Evolutionary conservation across 2,113 vertebrate species (phyloP).

Genomic region (Oreochromis tanganicae): DNA sequence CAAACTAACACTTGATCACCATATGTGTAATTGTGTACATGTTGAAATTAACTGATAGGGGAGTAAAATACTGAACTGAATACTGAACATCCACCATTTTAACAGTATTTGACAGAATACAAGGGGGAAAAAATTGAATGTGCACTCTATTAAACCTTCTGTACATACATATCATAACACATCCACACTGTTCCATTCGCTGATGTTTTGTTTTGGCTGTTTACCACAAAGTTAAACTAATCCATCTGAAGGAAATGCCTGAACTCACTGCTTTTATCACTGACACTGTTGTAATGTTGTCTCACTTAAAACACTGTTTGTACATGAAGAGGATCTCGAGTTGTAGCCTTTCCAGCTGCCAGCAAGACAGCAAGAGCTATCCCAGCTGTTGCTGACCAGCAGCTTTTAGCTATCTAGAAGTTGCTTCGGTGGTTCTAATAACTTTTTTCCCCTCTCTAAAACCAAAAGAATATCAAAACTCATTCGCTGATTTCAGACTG

Average conservation of each 20-base stretch:
- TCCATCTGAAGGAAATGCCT: neutral
- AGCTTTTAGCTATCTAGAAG: neutral
- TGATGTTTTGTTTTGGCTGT: neutral
- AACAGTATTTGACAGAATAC: neutral
- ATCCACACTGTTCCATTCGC: neutral
- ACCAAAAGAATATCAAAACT: neutral
- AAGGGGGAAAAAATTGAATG: neutral
- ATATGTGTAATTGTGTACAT: constrained; percentile 20
- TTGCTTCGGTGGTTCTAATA: neutral
- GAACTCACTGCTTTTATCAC: neutral
- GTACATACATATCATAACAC: neutral
- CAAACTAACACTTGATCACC: neutral
- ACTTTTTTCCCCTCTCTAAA: neutral
- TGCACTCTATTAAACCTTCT: neutral
- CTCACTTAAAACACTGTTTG: neutral
- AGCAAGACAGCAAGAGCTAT: neutral
- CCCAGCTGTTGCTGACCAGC: neutral
- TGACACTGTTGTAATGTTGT: neutral
- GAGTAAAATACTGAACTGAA: neutral
- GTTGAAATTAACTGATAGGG: constrained; percentile 7
- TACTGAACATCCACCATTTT: neutral
- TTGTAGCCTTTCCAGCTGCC: neutral
- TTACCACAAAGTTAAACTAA: neutral
- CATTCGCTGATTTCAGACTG: neutral
- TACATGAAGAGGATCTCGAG: neutral